Conservation (phyloP, 2,888 invertebrate species). For the Cecidostiba fungosa region DNA sequence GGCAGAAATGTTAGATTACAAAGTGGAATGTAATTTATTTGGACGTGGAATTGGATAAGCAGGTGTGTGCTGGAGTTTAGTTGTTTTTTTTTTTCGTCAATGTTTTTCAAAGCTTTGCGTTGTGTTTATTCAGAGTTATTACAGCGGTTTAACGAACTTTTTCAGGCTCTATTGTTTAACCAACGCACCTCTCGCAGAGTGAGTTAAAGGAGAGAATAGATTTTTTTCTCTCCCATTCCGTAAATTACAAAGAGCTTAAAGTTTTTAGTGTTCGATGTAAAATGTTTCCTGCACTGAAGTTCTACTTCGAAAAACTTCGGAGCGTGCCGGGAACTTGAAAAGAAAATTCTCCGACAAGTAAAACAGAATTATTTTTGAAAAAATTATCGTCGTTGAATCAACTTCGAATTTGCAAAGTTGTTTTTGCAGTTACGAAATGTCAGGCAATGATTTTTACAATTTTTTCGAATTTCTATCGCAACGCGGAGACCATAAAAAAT, state of each 20-base stretch:
- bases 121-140: neutral
- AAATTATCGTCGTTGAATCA: neutral
- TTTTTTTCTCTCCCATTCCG: neutral
- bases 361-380: conserved; percentile 1
- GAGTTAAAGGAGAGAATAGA: neutral
- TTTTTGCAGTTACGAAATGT: neutral
- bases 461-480: neutral
- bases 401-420: neutral
- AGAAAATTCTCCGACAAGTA: neutral
- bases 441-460: neutral
- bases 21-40: conserved; percentile 19
- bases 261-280: conserved; percentile 7
- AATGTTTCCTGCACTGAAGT: conserved; percentile 21
- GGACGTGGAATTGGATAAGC: neutral
- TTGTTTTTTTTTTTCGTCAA: neutral
- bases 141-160: neutral
- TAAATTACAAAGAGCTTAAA: neutral
- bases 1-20: neutral
- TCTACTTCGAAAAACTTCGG: neutral
- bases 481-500: neutral
- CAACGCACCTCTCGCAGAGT: neutral
- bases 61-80: neutral
- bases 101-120: neutral
- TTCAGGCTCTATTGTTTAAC: neutral
- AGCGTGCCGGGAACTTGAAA: neutral